Base-by-base conservation (phyloP, 1,140 invertebrate species). In the Trichonephila inaurata region DNA sequence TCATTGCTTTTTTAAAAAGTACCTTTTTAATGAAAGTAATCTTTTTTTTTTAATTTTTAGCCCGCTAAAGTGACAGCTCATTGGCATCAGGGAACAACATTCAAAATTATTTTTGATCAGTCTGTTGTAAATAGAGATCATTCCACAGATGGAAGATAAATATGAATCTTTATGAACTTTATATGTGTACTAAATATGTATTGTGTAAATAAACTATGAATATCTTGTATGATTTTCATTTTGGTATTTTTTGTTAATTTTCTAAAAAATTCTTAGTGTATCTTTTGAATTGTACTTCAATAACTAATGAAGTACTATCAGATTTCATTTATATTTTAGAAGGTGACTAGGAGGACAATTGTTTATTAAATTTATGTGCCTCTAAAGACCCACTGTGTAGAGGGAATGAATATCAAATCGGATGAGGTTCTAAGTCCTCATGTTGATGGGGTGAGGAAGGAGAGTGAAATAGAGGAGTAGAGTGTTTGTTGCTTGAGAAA, bases 11-110 rank as follows among this genome's bases (percentile, higher is more conserved):
- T 64, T 64, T 19, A 64, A 64, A 64, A 64, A 18, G 4, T 19
- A 64, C 33, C 33, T 2, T 64, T 0, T 19, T 64, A 21, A 64
- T 64, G 0, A 6, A 62, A 16, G 19, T 62, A 16, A 16, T 12
- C 24, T 77, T 16, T 40, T 40, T 3, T 81, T 91, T 51, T 69
- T 62, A 21, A 16, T 64, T 93, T 97, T 72, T 96, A 99, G 98
- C 97, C 98, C 83, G 98, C 98, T 60, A 99, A 99, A 96, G 98
- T 99, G 1, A 98, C 98, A 10, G 98, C 99, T 3, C 99, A 99
- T 96, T 99, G 99, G 98, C 99, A 99, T 96, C 99, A 99, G 96
- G 99, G 99, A 94, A 99, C 99, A 28, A 99, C 99, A 1, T 99
- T 99, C 95, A 99, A 99, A 98, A 98, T 99, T 24, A 99, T 99